These are phyloP conservation scores for Eulemur albifrons DNA, from an alignment of 2,797 vertebrate genomes.

Conservation along the genomic window DNA sequence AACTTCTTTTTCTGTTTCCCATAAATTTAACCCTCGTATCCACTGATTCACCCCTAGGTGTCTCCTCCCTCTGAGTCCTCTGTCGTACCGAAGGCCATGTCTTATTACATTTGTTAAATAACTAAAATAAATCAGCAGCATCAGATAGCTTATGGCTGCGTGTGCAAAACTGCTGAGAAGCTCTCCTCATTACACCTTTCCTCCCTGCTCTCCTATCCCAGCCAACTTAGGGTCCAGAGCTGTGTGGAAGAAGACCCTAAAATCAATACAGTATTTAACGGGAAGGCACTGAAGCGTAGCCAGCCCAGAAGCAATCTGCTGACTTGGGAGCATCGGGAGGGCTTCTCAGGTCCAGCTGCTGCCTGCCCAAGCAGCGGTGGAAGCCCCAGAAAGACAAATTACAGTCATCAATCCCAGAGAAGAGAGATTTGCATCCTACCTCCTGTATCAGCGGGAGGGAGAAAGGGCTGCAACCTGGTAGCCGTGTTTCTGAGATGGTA, in stretches of 20 bases:
- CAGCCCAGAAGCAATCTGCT: constrained; percentile 50
- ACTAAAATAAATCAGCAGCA: constrained; percentile 41
- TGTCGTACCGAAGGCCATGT: background rate
- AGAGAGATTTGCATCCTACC: constrained; percentile 40
- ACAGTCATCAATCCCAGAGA: constrained; percentile 59
- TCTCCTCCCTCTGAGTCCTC: background rate
- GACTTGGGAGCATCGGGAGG: constrained; percentile 31
- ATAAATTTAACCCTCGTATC: background rate
- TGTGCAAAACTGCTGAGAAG: constrained; percentile 12
- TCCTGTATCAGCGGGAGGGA: constrained; percentile 56
- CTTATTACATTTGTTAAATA: constrained; percentile 47
- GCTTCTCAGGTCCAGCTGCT: background rate
- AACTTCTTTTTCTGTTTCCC: background rate
- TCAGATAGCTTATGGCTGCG: constrained; percentile 3
- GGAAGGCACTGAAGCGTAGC: constrained; percentile 31
- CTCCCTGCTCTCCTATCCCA: background rate
- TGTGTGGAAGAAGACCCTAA: background rate
- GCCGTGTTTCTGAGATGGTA: constrained; percentile 66
- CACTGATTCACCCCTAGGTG: background rate
- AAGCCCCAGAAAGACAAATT: constrained; percentile 70
- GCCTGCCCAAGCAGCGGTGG: background rate
- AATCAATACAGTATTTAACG: constrained; percentile 65
- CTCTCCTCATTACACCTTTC: background rate
- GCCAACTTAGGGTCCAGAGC: background rate
- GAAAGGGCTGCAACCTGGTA: constrained; percentile 37